Conservation (phyloP, 2,797 vertebrate genomes). For the Dermochelys coriacea region DNA sequence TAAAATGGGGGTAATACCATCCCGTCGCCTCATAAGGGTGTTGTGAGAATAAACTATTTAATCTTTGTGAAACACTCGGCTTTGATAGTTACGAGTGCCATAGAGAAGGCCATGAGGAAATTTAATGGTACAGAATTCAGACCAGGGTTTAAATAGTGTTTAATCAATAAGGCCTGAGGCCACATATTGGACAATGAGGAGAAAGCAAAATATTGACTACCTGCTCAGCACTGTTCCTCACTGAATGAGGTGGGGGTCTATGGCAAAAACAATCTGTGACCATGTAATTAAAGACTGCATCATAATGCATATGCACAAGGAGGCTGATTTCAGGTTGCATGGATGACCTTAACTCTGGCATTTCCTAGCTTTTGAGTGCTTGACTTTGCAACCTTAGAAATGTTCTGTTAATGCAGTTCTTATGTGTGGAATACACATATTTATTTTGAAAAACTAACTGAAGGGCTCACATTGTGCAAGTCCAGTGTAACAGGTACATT, state of each 20-base stretch:
- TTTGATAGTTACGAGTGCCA: background rate
- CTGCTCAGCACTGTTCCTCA: background rate
- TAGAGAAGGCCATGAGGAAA: background rate
- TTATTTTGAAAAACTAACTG: background rate
- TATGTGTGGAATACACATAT: background rate
- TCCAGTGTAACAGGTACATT: rapidly evolving
- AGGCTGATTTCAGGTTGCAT: background rate
- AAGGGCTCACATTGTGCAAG: background rate
- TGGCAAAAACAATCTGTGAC: background rate
- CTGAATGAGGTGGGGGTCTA: background rate
- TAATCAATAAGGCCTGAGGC: background rate
- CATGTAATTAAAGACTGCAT: background rate
- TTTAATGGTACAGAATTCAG: background rate
- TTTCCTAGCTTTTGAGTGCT: background rate
- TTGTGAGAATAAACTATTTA: background rate
- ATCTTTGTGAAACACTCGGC: background rate
- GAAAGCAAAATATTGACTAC: background rate
- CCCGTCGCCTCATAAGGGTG: background rate
- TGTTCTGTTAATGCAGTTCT: background rate
- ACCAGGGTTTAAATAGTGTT: background rate
- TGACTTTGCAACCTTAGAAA: background rate
- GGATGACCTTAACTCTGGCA: background rate
- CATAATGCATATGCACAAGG: background rate
- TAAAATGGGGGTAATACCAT: background rate
- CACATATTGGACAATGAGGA: background rate